Percentiles rank a stretch among this genome's conserved stretches.
These are phyloP conservation scores for Gnathonemus echidnorhynchus DNA, from an alignment of 2,113 vertebrate species.

Conservation along the genomic window DNA sequence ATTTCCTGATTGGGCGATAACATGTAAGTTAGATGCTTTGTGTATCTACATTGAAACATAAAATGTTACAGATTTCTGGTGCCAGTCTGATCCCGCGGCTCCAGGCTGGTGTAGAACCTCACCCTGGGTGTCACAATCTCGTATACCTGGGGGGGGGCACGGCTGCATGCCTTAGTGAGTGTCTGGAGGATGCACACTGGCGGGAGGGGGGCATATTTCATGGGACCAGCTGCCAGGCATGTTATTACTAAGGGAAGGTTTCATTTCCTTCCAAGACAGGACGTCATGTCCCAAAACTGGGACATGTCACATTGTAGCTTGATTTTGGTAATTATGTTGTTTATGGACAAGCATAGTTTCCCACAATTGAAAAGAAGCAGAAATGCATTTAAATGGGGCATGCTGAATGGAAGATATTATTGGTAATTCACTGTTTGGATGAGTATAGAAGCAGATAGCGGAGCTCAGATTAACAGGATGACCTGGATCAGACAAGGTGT, in stretches of 20 bases:
- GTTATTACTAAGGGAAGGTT: conserved; percentile 23
- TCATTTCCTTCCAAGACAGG: conserved; percentile 22
- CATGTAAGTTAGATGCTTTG: conserved; percentile 22
- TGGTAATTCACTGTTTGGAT: background rate
- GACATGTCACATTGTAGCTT: conserved; percentile 24
- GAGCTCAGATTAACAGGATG: background rate
- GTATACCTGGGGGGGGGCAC: conserved; percentile 15
- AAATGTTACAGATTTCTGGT: conserved; percentile 26
- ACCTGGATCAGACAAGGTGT: background rate
- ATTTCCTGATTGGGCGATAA: conserved; percentile 18
- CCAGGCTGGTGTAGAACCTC: conserved; percentile 19
- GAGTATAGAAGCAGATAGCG: background rate
- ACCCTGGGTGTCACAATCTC: conserved; percentile 15
- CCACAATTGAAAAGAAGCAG: conserved; percentile 26
- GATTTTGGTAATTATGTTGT: background rate
- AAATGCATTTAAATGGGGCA: background rate
- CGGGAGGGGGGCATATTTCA: background rate
- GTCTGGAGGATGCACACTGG: background rate
- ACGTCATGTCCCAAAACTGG: conserved; percentile 26
- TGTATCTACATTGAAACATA: conserved; percentile 29
- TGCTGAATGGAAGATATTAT: background rate
- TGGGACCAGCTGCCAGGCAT: background rate
- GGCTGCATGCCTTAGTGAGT: background rate
- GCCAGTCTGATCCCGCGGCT: conserved; percentile 23
- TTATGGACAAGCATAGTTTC: conserved; percentile 27